phyloP scores from a whole-genome alignment of 2,113 vertebrate species.

The Machaerirhynchus nigripectus region DNA sequence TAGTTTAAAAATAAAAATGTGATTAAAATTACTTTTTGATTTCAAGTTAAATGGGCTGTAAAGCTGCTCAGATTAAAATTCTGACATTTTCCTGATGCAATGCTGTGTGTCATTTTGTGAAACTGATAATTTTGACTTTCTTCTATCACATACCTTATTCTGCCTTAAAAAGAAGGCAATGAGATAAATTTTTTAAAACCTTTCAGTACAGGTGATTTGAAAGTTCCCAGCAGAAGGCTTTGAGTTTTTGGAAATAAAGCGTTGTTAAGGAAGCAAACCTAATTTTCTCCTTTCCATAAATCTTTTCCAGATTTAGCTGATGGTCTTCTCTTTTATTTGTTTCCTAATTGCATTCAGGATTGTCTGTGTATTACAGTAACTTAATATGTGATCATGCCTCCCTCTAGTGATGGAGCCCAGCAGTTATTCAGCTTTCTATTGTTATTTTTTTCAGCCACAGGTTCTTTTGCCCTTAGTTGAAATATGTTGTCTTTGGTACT shows the following conservation, averaged over 20 bases:
- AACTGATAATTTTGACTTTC: background rate
- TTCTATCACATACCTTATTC: conserved; percentile 30
- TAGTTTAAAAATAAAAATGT: conserved; percentile 62
- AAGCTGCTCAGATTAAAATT: conserved; percentile 58
- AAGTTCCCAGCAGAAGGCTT: background rate
- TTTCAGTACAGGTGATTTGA: conserved; percentile 30
- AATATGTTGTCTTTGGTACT: background rate
- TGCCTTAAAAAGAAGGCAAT: background rate
- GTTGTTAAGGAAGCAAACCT: conserved; percentile 30
- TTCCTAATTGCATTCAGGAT: background rate
- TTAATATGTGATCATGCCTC: conserved; percentile 34
- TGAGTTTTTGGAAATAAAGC: background rate
- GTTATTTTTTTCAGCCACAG: background rate
- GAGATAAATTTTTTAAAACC: background rate
- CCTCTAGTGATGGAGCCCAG: conserved; percentile 55
- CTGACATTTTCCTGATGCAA: background rate
- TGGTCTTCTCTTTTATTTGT: conserved; percentile 10
- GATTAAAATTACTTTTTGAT: conserved; percentile 62
- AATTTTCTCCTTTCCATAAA: conserved; percentile 13
- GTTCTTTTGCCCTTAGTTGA: background rate
- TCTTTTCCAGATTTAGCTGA: background rate
- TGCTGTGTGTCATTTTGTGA: conserved; percentile 27
- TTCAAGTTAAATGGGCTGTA: conserved; percentile 53
- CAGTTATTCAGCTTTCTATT: background rate
- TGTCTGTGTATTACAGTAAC: background rate